Evolutionary conservation across 2,113 vertebrate genomes (phyloP), one percentile per base, ranked within the genome.

Genomic region (Plecotus auritus): DNA sequence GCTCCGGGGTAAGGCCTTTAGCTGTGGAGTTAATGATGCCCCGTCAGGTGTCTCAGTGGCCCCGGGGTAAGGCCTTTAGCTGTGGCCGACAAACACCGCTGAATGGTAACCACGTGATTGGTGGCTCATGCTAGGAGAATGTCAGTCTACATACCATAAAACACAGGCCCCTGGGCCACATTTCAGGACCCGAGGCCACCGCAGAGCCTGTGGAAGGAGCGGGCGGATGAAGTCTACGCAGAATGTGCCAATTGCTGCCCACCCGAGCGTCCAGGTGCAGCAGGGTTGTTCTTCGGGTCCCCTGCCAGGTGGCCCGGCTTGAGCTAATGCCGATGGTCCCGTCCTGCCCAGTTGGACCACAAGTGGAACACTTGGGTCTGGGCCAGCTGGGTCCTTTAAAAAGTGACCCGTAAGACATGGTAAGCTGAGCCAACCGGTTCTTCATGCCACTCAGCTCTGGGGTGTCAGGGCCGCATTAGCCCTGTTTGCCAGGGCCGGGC

Each of bases 261-360:
- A 0, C 5, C 37, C 0, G 12, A 7, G 66, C 2, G 1, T 2
- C 13, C 11, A 4, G 0, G 28, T 16, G 35, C 2, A 18, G 49
- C 47, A 42, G 11, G 4, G 5, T 23, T 7, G 2, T 13, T 56
- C 18, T 40, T 59, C 49, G 20, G 56, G 64, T 22, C 56, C n/a
- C 26, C 32, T 37, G 74, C 35, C 7, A 7, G 32, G 69, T 23
- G 49, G 28, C 10, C 1, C 10, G 12, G 7, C 35, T 49, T 7
- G 23, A 32, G 45, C 45, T 40, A 28, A 37, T 22, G 7, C n/a
- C 16, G 69, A 30, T 2, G 4, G 35, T 9, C 8, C 37, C 7
- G 32, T 35, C 9, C 12, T 35, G 18, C 16, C 22, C 54, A 0
- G 2, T 14, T 32, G 22, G 4, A 20, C 59, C 17, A 5, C n/a